Conservation (phyloP, 2,113 vertebrate genomes). For the Lasiurus borealis region DNA sequence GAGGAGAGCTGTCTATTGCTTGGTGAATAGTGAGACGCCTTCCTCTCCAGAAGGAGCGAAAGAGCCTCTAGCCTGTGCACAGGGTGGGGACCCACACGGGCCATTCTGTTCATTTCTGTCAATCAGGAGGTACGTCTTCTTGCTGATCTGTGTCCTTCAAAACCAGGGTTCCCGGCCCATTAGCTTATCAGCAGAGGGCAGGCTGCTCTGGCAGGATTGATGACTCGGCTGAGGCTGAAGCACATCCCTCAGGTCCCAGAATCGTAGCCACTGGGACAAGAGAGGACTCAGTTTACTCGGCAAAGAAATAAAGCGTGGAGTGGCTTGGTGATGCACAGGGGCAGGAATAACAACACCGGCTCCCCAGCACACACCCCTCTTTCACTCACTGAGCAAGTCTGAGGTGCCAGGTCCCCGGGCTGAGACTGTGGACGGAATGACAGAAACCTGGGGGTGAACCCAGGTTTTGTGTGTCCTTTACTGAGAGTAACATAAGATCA, state of each 20-base stretch:
- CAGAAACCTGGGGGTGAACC: neutral
- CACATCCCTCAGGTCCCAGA: neutral
- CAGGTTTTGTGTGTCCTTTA: neutral
- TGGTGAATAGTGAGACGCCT: neutral
- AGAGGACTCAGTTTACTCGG: neutral
- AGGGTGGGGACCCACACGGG: too few relatives aligned
- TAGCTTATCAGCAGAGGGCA: neutral
- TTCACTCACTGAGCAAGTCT: neutral
- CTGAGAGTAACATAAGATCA: neutral
- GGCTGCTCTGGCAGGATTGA: neutral
- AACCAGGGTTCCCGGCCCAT: neutral
- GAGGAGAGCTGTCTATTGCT: neutral
- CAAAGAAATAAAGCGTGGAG: neutral
- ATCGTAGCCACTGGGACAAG: neutral
- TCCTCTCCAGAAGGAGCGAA: neutral
- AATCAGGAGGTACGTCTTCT: neutral
- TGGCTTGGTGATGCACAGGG: neutral
- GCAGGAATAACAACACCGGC: neutral
- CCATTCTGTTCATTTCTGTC: too few relatives aligned
- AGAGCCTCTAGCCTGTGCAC: neutral
- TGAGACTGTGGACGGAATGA: neutral
- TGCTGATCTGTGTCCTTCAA: neutral
- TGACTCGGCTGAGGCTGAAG: neutral
- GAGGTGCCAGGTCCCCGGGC: neutral
- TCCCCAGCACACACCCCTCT: neutral